Conservation (phyloP, 2,888 invertebrate species). For the Perithous albicinctus region DNA sequence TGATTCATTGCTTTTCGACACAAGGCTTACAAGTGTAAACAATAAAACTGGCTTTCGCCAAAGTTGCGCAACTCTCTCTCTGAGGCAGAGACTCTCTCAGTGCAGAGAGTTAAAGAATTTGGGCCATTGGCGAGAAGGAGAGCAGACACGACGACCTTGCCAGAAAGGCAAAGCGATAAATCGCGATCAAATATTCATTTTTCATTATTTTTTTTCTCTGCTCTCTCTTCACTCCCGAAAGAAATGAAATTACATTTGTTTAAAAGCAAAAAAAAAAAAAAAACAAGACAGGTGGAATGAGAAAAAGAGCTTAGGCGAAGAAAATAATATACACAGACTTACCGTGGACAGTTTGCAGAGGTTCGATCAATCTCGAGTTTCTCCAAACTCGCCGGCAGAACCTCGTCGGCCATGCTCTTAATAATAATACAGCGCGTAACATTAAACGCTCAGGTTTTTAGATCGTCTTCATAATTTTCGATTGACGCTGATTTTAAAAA, state of each 20-base stretch:
- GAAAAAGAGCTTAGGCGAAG: not conserved
- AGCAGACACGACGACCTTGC: slow-evolving; percentile 41
- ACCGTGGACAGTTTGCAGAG: slow-evolving; percentile 74
- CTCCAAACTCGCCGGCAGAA: slow-evolving; percentile 81
- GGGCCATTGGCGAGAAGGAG: slow-evolving; percentile 37
- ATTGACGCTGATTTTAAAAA: not conserved
- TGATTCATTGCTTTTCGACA: not conserved
- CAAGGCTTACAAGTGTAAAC: slow-evolving; percentile 57
- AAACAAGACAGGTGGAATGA: not conserved
- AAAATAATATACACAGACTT: slow-evolving; percentile 63
- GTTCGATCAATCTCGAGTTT: slow-evolving; percentile 80
- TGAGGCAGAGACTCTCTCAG: not conserved
- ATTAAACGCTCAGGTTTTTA: not conserved
- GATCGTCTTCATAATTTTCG: not conserved
- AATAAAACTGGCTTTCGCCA: slow-evolving; percentile 41
- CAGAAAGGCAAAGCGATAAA: not conserved
- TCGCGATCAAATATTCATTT: not conserved
- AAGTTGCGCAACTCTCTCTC: slow-evolving; percentile 46
- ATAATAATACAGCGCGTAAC: slow-evolving; percentile 7
- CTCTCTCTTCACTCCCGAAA: not conserved
- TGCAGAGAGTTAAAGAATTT: slow-evolving; percentile 39
- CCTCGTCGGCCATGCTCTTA: slow-evolving; percentile 79
- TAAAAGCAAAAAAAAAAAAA: not conserved
- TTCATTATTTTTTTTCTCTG: not conserved
- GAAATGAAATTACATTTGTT: not conserved